These are phyloP conservation scores for Tympanoctomys barrerae DNA, from an alignment of 2,797 vertebrate genomes.

Conservation along the genomic window DNA sequence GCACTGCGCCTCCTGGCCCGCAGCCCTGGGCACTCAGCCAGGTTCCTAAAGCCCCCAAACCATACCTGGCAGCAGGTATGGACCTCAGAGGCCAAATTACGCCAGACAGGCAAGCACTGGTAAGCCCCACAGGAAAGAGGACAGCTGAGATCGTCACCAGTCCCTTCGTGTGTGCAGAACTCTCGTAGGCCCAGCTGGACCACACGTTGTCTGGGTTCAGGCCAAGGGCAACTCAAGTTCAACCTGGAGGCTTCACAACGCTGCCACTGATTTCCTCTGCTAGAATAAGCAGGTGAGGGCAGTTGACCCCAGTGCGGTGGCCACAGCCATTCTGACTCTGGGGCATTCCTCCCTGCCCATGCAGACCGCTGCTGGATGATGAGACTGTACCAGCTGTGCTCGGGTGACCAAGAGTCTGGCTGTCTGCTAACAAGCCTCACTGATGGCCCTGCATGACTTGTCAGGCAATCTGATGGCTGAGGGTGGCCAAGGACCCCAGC, in stretches of 20 bases:
- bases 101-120: accelerated
- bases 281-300: neutral
- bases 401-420: neutral
- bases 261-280: neutral
- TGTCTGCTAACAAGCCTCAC: neutral
- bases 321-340: accelerated
- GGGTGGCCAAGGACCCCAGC: neutral
- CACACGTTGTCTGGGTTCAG: accelerated
- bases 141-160: accelerated
- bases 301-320: too few species aligned
- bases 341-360: too few species aligned
- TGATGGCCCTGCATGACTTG: too few species aligned
- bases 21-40: neutral
- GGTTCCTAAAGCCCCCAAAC: neutral
- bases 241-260: neutral
- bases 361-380: neutral
- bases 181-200: neutral
- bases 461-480: too few species aligned
- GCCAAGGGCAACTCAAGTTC: neutral
- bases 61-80: neutral
- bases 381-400: neutral
- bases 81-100: neutral
- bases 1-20: neutral
- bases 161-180: accelerated
- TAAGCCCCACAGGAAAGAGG: neutral